phyloP scores from a whole-genome alignment of 2,113 vertebrate genomes.

The Coreoperca whiteheadi region DNA sequence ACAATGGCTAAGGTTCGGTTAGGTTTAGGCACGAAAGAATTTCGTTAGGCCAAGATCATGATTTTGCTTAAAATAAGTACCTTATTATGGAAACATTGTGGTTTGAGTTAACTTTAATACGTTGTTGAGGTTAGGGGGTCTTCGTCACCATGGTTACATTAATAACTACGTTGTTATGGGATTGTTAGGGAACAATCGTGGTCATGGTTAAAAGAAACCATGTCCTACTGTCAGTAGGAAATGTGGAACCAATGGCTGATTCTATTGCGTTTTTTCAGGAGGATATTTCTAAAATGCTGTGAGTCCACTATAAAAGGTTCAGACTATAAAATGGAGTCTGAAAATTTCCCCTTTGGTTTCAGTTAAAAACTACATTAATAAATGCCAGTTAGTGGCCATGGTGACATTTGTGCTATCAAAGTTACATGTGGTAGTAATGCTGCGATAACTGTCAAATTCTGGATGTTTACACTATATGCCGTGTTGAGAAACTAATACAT shows the following conservation, averaged over 20 bases:
- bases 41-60: not conserved
- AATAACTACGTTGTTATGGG: not conserved
- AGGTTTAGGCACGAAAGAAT: not conserved
- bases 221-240: no score
- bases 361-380: not conserved
- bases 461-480: not conserved
- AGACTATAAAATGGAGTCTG: not conserved
- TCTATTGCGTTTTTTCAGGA: no score
- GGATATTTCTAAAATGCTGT: not conserved
- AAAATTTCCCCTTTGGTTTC: not conserved
- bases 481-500: not conserved
- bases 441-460: not conserved
- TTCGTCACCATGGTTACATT: not conserved
- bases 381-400: not conserved
- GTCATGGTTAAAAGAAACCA: not conserved
- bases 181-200: not conserved
- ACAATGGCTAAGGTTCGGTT: not conserved
- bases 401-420: not conserved
- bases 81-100: not conserved
- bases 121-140: not conserved
- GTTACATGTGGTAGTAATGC: not conserved
- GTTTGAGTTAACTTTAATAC: not conserved
- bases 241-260: no score
- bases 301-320: not conserved
- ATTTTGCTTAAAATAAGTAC: not conserved